Conservation (phyloP, 2,797 vertebrate genomes). For the Rhincodon typus region DNA sequence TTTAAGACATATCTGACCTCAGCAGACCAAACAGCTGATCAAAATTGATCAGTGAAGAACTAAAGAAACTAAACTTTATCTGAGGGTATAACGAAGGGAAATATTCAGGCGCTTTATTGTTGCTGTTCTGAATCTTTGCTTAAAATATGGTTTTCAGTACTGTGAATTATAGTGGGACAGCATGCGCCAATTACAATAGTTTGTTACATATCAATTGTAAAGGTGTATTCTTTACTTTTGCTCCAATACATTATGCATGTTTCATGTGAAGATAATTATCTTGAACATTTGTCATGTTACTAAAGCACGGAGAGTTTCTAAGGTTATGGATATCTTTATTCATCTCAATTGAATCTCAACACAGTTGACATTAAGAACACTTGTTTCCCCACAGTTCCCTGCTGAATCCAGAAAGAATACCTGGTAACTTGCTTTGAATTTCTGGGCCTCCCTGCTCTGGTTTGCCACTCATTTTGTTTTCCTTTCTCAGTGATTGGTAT, state of each 20-base stretch:
- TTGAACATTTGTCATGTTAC: not conserved
- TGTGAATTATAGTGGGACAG: not conserved
- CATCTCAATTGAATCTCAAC: not conserved
- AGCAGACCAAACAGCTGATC: not conserved
- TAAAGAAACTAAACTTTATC: not conserved
- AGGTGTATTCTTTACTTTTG: no score
- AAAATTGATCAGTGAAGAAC: not conserved
- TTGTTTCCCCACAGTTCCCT: not conserved
- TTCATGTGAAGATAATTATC: not conserved
- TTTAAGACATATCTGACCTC: not conserved
- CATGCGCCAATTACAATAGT: no score
- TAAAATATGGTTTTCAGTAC: not conserved
- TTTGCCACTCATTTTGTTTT: not conserved
- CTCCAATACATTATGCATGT: no score
- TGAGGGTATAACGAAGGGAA: not conserved
- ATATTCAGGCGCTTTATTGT: not conserved
- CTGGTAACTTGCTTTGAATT: not conserved
- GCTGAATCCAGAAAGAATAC: not conserved
- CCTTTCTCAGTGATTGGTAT: constrained; percentile 62
- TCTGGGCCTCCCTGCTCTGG: not conserved
- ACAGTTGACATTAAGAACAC: not conserved
- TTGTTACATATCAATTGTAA: no score
- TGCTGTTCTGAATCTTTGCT: not conserved
- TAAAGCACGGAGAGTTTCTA: not conserved
- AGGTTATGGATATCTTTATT: not conserved